phyloP scores from a whole-genome alignment of 2,113 vertebrate genomes.

The Apodemus sylvaticus region DNA sequence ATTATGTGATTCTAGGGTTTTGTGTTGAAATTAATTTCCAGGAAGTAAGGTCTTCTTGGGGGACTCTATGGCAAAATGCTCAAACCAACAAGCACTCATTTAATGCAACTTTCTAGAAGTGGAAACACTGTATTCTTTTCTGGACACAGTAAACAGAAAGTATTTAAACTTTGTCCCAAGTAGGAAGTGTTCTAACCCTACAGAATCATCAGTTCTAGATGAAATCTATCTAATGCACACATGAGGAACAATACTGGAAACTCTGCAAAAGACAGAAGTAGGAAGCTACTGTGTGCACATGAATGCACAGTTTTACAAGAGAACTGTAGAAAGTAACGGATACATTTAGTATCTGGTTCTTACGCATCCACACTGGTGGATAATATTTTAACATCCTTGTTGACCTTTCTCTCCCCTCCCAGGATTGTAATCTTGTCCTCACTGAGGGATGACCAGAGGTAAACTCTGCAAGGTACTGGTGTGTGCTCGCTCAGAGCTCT shows the following conservation, averaged over 20 bases:
- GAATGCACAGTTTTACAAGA: background rate
- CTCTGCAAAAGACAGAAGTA: background rate
- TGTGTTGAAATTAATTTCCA: constrained; percentile 38
- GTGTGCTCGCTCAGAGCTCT: background rate
- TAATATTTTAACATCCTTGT: background rate
- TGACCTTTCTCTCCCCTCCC: accelerated
- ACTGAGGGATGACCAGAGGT: background rate
- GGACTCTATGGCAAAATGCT: background rate
- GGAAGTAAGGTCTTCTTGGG: constrained; percentile 8
- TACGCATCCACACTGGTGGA: background rate
- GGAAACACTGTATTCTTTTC: background rate
- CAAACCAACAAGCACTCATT: background rate
- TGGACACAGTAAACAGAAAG: background rate
- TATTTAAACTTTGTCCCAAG: constrained; percentile 8
- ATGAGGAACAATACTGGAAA: background rate
- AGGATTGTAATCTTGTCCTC: background rate
- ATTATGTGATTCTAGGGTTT: background rate
- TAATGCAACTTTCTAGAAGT: background rate
- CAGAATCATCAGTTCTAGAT: background rate
- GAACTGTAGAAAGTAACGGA: background rate
- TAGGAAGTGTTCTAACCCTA: background rate
- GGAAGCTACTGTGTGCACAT: background rate
- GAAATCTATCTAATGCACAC: background rate
- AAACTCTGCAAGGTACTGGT: background rate
- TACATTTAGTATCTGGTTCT: background rate